Evolutionary conservation across 1,140 invertebrate species (phyloP), one percentile per base, ranked within the genome.

Genomic region (Palaemon carinicauda): DNA sequence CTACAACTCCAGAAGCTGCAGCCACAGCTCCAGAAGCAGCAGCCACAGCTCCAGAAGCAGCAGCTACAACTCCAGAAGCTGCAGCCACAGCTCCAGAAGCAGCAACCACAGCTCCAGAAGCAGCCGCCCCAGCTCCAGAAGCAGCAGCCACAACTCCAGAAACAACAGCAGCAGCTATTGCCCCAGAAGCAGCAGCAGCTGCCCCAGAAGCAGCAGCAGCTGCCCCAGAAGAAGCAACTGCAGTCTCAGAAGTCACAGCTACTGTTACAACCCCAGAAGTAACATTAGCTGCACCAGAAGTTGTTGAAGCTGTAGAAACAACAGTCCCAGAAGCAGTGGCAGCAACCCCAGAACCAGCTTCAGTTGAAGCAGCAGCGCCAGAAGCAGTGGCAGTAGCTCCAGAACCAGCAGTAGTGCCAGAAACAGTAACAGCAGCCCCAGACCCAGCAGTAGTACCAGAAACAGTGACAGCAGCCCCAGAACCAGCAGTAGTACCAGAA

Each of bases 141-240:
- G 5, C 79, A 81, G 52, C 79, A 56, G 15, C 79, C 29, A n/a
- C n/a, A n/a, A 10, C 52, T n/a, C 74, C 74, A 77, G 74, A 17
- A 21, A 17, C 74, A 50, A 33, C 74, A 51, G 33, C 74, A 27
- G 19, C 74, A 19, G 74, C 33, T n/a, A n/a, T n/a, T 54, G 21
- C 52, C 33, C 74, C 74, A 77, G 74, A 17, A 21, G 31, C 74
- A 50, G 74, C 74, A 51, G 33, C 74, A 27, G 19, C 74, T 21
- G 74, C 33, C 41, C 33, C 74, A 52, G 31, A 21, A 77, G 33
- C 73, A 51, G 29, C 73, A n/a, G 29, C 73, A n/a, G 14, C 33
- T n/a, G 73, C 73, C 3, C 29, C 73, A 75, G 73, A 31, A 75
- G 73, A 31, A 19, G 3, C 73, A 41, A 33, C 73, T 1, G 29